These are phyloP conservation scores for Lemur catta DNA, from an alignment of 2,797 vertebrate genomes.

Conservation along the genomic window DNA sequence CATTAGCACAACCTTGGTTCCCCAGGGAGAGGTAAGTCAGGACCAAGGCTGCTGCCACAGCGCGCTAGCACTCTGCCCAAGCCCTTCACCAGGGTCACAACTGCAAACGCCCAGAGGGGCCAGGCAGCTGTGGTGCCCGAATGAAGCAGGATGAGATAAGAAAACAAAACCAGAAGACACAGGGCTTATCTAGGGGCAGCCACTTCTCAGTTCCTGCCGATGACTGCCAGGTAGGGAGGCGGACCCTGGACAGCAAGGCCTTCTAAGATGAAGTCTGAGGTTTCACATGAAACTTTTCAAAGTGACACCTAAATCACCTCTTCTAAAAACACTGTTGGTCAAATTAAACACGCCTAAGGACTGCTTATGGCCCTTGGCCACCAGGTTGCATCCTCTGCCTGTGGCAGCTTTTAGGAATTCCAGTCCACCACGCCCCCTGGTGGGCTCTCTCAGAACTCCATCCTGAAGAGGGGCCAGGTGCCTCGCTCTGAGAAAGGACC, in stretches of 20 bases:
- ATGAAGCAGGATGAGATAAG: not conserved
- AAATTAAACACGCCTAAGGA: not conserved
- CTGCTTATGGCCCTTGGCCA: too few species aligned
- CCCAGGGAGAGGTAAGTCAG: not conserved
- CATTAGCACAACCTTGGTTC: not conserved
- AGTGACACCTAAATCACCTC: not conserved
- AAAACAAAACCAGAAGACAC: not conserved
- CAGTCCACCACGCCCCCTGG: not conserved
- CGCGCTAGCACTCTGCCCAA: not conserved
- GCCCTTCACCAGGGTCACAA: not conserved
- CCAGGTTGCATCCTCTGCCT: too few species aligned
- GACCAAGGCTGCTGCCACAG: not conserved
- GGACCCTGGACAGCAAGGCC: not conserved
- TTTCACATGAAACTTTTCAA: not conserved
- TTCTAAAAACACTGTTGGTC: not conserved
- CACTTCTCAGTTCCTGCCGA: not conserved
- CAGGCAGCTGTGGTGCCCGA: not conserved
- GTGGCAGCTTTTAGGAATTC: not conserved
- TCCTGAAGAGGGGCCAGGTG: not conserved
- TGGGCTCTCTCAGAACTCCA: slow-evolving; percentile 40
- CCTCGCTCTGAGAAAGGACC: not conserved
- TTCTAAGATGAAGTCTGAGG: not conserved
- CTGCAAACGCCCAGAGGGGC: not conserved
- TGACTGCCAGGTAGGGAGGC: not conserved
- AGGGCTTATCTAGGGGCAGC: accelerated